phyloP scores from a whole-genome alignment of 2,113 vertebrate genomes.

The Alectura lathami region DNA sequence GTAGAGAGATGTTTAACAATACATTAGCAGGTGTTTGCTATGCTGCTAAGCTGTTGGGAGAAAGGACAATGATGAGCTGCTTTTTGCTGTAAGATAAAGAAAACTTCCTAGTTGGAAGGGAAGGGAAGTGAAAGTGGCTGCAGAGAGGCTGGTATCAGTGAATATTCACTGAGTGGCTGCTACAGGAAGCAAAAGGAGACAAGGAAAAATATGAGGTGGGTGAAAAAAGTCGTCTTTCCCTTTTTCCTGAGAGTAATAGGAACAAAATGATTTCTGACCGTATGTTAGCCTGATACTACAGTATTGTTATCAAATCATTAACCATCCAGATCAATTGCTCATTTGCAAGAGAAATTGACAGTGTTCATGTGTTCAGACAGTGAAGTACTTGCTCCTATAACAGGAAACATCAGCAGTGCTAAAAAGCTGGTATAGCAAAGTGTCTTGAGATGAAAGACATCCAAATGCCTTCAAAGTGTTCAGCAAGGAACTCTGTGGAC shows the following conservation, averaged over 20 bases:
- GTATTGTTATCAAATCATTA: background rate
- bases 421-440: background rate
- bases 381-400: background rate
- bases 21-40: background rate
- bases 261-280: background rate
- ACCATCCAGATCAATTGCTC: background rate
- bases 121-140: background rate
- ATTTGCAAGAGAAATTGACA: background rate
- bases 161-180: background rate
- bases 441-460: background rate
- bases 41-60: background rate
- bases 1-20: background rate
- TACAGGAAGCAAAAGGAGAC: background rate
- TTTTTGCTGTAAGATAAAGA: background rate
- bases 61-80: background rate
- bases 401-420: background rate
- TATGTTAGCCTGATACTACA: background rate
- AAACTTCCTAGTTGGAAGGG: background rate
- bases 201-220: background rate
- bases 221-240: background rate
- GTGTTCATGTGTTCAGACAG: background rate
- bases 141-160: background rate
- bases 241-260: background rate
- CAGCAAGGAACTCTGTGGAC: background rate
- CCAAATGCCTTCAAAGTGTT: background rate